Conservation (phyloP, 2,888 invertebrate species). For the Dryomyza anilis region DNA sequence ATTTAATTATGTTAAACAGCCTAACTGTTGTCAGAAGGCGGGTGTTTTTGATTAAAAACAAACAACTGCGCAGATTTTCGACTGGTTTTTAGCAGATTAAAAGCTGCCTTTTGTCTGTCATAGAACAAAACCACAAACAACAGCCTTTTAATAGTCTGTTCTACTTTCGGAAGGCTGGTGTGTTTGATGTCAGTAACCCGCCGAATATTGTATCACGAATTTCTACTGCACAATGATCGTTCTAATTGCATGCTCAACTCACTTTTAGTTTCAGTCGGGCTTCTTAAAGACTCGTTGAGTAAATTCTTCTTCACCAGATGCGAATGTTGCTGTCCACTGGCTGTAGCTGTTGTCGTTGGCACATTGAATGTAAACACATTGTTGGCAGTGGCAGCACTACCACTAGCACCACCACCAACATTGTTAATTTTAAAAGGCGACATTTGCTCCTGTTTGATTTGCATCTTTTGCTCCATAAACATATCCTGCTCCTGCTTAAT, state of each 20-base stretch:
- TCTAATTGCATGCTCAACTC: constrained; percentile 30
- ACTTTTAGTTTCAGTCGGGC: constrained; percentile 51
- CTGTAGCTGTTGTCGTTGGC: constrained; percentile 49
- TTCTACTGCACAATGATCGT: too few species aligned
- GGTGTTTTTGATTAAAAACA: too few species aligned
- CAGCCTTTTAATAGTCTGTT: too few species aligned
- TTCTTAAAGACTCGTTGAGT: constrained; percentile 38
- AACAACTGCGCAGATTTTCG: too few species aligned
- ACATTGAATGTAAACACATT: constrained; percentile 59
- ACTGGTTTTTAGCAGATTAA: too few species aligned
- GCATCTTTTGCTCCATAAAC: constrained; percentile 48
- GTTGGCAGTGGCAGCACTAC: constrained; percentile 11
- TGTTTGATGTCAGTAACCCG: too few species aligned
- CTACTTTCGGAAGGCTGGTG: too few species aligned
- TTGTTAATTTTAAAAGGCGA: constrained; percentile 56
- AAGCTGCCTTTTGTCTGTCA: too few species aligned
- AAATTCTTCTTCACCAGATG: not conserved
- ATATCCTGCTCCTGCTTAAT: constrained; percentile 40
- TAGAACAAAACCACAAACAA: too few species aligned
- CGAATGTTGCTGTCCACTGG: constrained; percentile 40
- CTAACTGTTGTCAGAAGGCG: too few species aligned
- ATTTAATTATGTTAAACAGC: too few species aligned
- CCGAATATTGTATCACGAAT: not conserved
- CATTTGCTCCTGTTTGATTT: constrained; percentile 58
- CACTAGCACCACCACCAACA: constrained; percentile 36